These are phyloP conservation scores for Rhyzopertha dominica DNA, from an alignment of 1,140 invertebrate species.

Conservation along the genomic window DNA sequence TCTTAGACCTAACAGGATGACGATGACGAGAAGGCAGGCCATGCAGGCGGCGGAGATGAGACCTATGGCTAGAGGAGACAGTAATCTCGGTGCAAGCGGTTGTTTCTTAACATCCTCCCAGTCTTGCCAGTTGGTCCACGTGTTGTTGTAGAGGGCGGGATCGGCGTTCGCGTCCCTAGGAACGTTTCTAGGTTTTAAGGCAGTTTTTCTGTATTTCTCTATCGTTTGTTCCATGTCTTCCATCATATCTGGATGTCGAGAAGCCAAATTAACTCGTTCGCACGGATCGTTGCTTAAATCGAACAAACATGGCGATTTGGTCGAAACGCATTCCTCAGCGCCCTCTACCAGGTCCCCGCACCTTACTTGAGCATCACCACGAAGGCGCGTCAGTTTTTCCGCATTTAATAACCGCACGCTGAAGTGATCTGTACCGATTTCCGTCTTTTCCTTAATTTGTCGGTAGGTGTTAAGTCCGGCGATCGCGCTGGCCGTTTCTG, in stretches of 20 bases:
- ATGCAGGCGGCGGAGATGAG: slow-evolving; percentile 30
- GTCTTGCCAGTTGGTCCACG: slow-evolving; percentile 55
- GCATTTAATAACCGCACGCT: slow-evolving; percentile 37
- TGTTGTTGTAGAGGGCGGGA: slow-evolving; percentile 52
- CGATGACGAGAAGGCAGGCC: slow-evolving; percentile 23
- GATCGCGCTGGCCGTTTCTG: slow-evolving; percentile 47
- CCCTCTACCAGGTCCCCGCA: slow-evolving; percentile 30
- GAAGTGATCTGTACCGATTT: slow-evolving; percentile 15
- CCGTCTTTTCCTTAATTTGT: slow-evolving; percentile 42
- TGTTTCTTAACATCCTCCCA: slow-evolving; percentile 25
- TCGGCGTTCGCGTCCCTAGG: slow-evolving; percentile 51
- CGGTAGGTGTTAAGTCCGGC: slow-evolving; percentile 45
- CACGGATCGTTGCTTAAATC: slow-evolving; percentile 72
- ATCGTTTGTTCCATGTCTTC: slow-evolving; percentile 48
- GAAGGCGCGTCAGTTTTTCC: slow-evolving; percentile 42
- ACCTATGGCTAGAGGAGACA: slow-evolving; percentile 30
- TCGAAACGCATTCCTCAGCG: slow-evolving; percentile 49
- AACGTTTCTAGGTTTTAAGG: slow-evolving; percentile 51
- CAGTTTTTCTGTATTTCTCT: slow-evolving; percentile 45
- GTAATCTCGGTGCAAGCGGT: slow-evolving; percentile 19
- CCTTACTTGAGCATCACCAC: slow-evolving; percentile 46
- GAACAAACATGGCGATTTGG: slow-evolving; percentile 62
- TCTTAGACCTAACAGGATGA: slow-evolving; percentile 13
- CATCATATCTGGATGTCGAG: slow-evolving; percentile 45
- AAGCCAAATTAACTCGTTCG: slow-evolving; percentile 65